phyloP scores from a whole-genome alignment of 2,888 invertebrate genomes.

The Cheilosia vulpina region DNA sequence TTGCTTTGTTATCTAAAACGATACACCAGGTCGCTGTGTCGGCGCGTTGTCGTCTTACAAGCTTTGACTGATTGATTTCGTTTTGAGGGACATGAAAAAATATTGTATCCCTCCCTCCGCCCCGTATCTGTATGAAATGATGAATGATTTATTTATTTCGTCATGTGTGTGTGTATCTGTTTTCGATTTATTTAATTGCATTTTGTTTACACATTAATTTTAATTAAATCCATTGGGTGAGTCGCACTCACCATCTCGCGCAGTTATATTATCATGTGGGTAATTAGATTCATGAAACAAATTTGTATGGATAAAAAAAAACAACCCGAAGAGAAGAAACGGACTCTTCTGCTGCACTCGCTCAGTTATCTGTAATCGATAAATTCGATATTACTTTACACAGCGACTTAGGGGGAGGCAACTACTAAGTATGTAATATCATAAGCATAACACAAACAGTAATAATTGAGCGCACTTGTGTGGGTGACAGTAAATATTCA shows the following conservation, averaged over 20 bases:
- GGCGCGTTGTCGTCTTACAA: slow-evolving; percentile 33
- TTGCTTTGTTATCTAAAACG: slow-evolving; percentile 16
- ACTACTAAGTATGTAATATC: not conserved
- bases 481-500: slow-evolving; percentile 48
- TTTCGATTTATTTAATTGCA: slow-evolving; percentile 65
- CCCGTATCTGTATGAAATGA: slow-evolving; percentile 18
- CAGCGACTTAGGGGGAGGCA: slow-evolving; percentile 27
- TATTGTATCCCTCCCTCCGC: not conserved
- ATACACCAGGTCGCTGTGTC: slow-evolving; percentile 9
- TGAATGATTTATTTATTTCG: slow-evolving; percentile 27
- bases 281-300: slow-evolving; percentile 43
- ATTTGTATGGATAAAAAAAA: slow-evolving; percentile 22
- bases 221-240: slow-evolving; percentile 53
- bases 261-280: slow-evolving; percentile 32
- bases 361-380: slow-evolving; percentile 46
- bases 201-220: slow-evolving; percentile 68
- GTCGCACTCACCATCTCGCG: not conserved
- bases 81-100: slow-evolving; percentile 35
- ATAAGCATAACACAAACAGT: slow-evolving; percentile 2
- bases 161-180: not conserved
- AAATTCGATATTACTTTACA: slow-evolving; percentile 40
- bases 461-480: slow-evolving; percentile 6
- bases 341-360: not conserved
- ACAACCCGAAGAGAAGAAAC: not conserved
- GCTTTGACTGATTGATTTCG: slow-evolving; percentile 46